Evolutionary conservation across 2,797 vertebrate genomes (phyloP).

Genomic region (Phalanger gymnotis): DNA sequence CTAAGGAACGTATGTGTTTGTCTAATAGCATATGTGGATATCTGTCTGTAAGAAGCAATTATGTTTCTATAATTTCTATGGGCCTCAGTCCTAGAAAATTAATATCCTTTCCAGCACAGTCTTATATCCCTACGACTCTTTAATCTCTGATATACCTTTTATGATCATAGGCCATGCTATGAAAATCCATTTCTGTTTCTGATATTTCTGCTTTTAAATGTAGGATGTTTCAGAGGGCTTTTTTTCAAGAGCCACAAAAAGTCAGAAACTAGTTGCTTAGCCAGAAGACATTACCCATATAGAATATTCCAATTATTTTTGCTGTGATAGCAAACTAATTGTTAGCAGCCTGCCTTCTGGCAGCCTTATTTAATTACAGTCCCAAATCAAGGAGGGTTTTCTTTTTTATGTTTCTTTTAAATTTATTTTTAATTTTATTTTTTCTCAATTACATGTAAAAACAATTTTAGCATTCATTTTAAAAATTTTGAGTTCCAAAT

Average conservation of each 20-base stretch:
- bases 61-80: not conserved
- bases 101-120: not conserved
- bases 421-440: not conserved
- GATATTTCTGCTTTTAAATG: constrained; percentile 52
- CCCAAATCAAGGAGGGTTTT: constrained; percentile 49
- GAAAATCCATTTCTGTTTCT: constrained; percentile 63
- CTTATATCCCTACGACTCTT: not conserved
- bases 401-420: not conserved
- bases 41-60: constrained; percentile 56
- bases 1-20: constrained; percentile 39
- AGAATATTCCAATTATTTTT: constrained; percentile 70
- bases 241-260: constrained; percentile 35
- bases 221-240: constrained; percentile 43
- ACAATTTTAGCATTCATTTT: not conserved
- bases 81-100: not conserved
- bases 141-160: not conserved
- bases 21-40: constrained; percentile 53
- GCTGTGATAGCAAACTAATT: constrained; percentile 71
- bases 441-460: not conserved
- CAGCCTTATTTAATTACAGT: constrained; percentile 51
- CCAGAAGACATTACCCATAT: constrained; percentile 66
- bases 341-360: constrained; percentile 60
- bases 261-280: constrained; percentile 68
- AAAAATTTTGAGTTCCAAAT: not conserved
- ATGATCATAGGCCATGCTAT: constrained; percentile 13